Conservation (phyloP, 1,140 invertebrate genomes). For the Cyclargus thomasi region DNA sequence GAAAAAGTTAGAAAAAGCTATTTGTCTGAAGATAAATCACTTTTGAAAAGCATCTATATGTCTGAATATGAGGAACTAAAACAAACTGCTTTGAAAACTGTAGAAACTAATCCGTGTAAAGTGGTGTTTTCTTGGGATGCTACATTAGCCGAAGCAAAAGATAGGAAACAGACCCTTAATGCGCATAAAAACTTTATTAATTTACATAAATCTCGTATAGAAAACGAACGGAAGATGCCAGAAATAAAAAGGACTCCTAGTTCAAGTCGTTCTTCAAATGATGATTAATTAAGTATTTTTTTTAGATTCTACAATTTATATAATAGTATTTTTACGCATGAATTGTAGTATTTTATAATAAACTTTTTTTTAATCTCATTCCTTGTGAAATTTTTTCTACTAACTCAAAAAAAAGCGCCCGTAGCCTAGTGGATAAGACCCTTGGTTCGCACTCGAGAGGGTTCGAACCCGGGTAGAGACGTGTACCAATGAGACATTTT, state of each 20-base stretch:
- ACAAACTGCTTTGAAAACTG: slow-evolving; percentile 36
- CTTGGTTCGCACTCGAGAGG: no score
- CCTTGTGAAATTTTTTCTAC: no score
- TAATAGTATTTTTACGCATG: no score
- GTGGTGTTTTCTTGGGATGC: slow-evolving; percentile 60
- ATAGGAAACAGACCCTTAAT: slow-evolving; percentile 55
- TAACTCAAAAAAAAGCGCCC: no score
- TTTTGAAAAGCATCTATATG: slow-evolving; percentile 48
- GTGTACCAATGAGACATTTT: no score
- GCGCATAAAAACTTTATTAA: slow-evolving; percentile 50
- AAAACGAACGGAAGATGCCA: slow-evolving; percentile 8
- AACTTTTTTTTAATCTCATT: no score
- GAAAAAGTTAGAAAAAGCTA: slow-evolving; percentile 48
- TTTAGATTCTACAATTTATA: no score
- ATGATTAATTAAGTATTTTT: neutral
- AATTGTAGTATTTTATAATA: no score
- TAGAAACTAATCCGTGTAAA: slow-evolving; percentile 54
- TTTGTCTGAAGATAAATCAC: slow-evolving; percentile 42
- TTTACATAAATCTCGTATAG: slow-evolving; percentile 51
- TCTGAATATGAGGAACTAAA: slow-evolving; percentile 52
- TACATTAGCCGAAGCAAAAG: slow-evolving; percentile 57
- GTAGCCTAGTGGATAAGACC: no score
- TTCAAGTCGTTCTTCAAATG: neutral
- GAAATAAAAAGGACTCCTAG: neutral
- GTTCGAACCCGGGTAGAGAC: no score